Conservation (phyloP, 1,140 invertebrate genomes). For the Ceratoteleas bidentatus region DNA sequence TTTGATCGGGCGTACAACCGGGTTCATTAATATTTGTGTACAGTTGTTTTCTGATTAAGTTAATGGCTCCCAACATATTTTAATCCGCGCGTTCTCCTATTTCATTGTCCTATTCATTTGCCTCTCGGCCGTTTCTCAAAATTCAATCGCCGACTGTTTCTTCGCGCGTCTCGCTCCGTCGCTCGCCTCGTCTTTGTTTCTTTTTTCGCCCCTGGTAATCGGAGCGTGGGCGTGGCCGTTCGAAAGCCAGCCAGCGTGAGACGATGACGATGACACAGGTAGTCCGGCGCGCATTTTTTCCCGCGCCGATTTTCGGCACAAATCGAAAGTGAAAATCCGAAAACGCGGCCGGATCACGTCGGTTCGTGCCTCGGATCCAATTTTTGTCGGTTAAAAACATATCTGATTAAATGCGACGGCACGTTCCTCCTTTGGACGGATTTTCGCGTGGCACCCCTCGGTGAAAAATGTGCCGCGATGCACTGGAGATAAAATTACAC, state of each 20-base stretch:
- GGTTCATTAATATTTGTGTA: slow-evolving; percentile 50
- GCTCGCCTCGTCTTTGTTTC: slow-evolving; percentile 6
- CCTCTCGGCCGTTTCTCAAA: slow-evolving; percentile 36
- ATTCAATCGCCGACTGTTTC: too few species aligned
- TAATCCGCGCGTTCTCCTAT: slow-evolving; percentile 39
- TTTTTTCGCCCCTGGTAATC: slow-evolving; percentile 25
- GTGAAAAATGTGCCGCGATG: slow-evolving; percentile 29
- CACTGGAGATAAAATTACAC: neutral
- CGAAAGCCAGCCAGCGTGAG: slow-evolving; percentile 29
- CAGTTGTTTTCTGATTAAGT: slow-evolving; percentile 49
- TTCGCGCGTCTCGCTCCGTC: slow-evolving; percentile 37
- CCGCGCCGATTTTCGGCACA: slow-evolving; percentile 20
- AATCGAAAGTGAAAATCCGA: slow-evolving; percentile 41
- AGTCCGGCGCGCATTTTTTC: neutral
- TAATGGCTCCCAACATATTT: slow-evolving; percentile 52
- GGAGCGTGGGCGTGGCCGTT: slow-evolving; percentile 50
- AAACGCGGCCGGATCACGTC: slow-evolving; percentile 8
- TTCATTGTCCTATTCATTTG: slow-evolving; percentile 47
- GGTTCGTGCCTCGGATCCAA: slow-evolving; percentile 23
- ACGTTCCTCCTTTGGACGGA: slow-evolving; percentile 39
- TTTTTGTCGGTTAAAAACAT: slow-evolving; percentile 33
- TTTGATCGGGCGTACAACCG: slow-evolving; percentile 32
- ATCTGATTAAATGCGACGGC: slow-evolving; percentile 46
- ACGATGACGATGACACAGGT: slow-evolving; percentile 41
- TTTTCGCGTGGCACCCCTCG: slow-evolving; percentile 33